Percentiles rank a stretch among this genome's conserved stretches.
phyloP scores from a whole-genome alignment of 2,888 invertebrate genomes.

The Dicyrtomina minuta region DNA sequence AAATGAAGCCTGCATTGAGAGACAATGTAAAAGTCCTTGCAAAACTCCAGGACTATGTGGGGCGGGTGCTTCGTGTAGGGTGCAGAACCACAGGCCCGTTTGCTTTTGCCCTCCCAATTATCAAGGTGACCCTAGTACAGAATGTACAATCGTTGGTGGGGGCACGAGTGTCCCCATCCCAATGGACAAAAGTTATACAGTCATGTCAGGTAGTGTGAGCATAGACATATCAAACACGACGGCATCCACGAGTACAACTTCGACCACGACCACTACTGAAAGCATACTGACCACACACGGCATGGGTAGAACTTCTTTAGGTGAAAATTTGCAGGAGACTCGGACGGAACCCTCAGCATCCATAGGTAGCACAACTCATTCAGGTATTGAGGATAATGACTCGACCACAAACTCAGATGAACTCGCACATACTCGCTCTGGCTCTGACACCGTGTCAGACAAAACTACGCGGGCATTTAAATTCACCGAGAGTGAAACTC shows the following conservation, averaged over 20 bases:
- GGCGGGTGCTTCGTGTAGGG: conserved; percentile 74
- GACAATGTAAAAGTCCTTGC: conserved; percentile 76
- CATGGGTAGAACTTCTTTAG: not conserved
- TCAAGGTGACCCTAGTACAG: conserved; percentile 72
- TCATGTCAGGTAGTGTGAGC: too few relatives aligned
- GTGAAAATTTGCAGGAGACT: too few relatives aligned
- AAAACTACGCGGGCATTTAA: conserved; percentile 24
- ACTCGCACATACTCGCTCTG: too few relatives aligned
- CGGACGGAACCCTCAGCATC: too few relatives aligned
- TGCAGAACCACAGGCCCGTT: conserved; percentile 78
- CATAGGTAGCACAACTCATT: not conserved
- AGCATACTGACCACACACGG: not conserved
- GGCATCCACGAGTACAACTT: not conserved
- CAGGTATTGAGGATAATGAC: not conserved
- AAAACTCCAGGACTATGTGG: conserved; percentile 62
- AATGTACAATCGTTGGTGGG: conserved; percentile 61
- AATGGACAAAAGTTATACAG: not conserved
- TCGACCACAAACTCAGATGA: not conserved
- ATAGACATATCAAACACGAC: not conserved
- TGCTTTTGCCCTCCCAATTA: conserved; percentile 65
- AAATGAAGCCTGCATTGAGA: conserved; percentile 78
- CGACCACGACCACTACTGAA: not conserved
- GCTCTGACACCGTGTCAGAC: not conserved
- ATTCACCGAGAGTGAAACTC: conserved; percentile 26
- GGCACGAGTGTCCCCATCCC: not conserved